phyloP scores from a whole-genome alignment of 92 coral and sea anemone genomes.

The Epizoanthus fatuus region DNA sequence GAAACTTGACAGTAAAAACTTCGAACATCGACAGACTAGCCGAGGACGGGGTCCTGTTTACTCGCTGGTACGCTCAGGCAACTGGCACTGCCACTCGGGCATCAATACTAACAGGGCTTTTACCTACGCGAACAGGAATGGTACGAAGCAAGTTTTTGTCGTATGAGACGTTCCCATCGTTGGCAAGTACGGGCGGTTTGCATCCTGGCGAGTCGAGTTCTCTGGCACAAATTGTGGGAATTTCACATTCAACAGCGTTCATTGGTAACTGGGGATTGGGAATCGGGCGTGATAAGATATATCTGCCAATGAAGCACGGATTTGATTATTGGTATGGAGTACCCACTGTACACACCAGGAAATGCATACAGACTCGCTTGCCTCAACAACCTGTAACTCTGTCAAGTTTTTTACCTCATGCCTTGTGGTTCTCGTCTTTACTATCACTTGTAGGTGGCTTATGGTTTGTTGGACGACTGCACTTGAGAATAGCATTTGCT shows the following conservation, averaged over 20 bases:
- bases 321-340: conserved; percentile 94
- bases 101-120: conserved; percentile 87
- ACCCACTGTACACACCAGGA: conserved; percentile 77
- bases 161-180: conserved; percentile 85
- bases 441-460: conserved; percentile 36
- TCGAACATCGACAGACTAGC: conserved; percentile 81
- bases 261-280: conserved; percentile 97
- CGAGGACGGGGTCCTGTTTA: conserved; percentile 69
- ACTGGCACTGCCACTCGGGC: conserved; percentile 88
- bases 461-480: conserved; percentile 34
- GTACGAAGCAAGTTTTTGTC: conserved; percentile 89
- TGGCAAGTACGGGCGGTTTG: conserved; percentile 93
- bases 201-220: conserved; percentile 69
- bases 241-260: conserved; percentile 77
- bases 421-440: conserved; percentile 12
- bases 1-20: conserved; percentile 56
- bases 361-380: conserved; percentile 59
- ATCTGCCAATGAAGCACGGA: conserved; percentile 87
- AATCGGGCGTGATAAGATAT: conserved; percentile 78
- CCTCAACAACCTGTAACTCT: conserved; percentile 4
- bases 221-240: conserved; percentile 79
- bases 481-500: conserved; percentile 22
- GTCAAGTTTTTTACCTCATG: conserved; percentile 7
- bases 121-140: conserved; percentile 96
- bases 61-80: conserved; percentile 87